phyloP scores from a whole-genome alignment of 1,140 invertebrate genomes.

The Drosophila oshimai region DNA sequence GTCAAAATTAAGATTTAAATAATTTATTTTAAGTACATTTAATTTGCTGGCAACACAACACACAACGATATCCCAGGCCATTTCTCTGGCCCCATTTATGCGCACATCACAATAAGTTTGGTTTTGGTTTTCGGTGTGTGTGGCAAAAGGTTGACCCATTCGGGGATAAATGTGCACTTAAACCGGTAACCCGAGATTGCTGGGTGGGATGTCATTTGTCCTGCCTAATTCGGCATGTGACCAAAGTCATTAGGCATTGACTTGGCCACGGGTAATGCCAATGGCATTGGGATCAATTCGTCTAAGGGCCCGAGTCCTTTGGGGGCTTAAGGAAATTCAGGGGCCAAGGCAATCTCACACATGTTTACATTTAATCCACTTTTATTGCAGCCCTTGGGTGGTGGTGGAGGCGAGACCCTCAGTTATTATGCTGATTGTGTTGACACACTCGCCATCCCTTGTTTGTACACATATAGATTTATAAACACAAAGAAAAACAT shows the following conservation, averaged over 20 bases:
- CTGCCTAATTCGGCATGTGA: constrained; percentile 65
- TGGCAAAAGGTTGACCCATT: constrained; percentile 25
- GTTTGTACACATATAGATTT: neutral
- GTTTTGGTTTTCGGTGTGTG: too few species aligned
- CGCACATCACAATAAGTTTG: constrained; percentile 8
- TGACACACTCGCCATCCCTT: constrained; percentile 45
- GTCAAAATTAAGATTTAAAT: constrained; percentile 47
- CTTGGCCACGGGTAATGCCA: constrained; percentile 32
- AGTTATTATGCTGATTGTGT: constrained; percentile 78
- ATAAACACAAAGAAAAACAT: constrained; percentile 4
- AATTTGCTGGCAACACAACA: constrained; percentile 41
- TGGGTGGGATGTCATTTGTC: constrained; percentile 39
- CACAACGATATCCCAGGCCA: constrained; percentile 14
- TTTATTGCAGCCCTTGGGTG: constrained; percentile 53
- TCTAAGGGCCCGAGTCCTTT: constrained; percentile 1
- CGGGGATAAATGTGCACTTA: constrained; percentile 36
- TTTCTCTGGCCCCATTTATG: constrained; percentile 8
- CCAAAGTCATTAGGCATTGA: constrained; percentile 67
- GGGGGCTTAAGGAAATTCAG: constrained; percentile 21
- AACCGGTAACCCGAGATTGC: constrained; percentile 31
- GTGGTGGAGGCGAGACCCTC: constrained; percentile 28
- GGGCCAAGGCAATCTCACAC: constrained; percentile 38
- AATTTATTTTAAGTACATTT: constrained; percentile 47
- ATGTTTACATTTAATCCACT: constrained; percentile 75
- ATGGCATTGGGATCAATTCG: constrained; percentile 55